Conservation (phyloP, 2,888 invertebrate genomes). For the Tetropium fuscum region DNA sequence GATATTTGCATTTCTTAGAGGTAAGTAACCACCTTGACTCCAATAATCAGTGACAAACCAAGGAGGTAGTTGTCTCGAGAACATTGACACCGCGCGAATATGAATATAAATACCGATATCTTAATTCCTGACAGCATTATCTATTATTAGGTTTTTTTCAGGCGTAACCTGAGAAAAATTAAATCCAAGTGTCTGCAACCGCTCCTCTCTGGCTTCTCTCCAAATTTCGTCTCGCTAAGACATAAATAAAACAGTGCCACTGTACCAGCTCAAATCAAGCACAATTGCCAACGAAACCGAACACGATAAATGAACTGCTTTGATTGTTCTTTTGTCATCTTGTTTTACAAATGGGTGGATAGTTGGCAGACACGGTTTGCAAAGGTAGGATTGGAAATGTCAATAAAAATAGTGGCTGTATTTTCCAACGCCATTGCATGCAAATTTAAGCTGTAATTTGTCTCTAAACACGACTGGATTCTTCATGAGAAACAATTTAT, state of each 20-base stretch:
- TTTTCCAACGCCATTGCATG: too few relatives aligned
- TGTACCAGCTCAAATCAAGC: slow-evolving; percentile 11
- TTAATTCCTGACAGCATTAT: slow-evolving; percentile 4
- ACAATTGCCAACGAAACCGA: slow-evolving; percentile 5
- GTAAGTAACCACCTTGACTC: neutral
- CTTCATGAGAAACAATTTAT: too few relatives aligned
- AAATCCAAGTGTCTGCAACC: slow-evolving; percentile 45
- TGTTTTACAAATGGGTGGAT: neutral
- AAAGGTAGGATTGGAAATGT: too few relatives aligned
- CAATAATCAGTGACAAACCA: neutral
- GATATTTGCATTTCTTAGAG: neutral
- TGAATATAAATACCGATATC: slow-evolving; percentile 18
- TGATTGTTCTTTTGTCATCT: neutral
- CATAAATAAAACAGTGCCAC: slow-evolving; percentile 47
- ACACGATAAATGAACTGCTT: neutral
- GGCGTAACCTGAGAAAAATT: slow-evolving; percentile 41
- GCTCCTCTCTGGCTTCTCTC: slow-evolving; percentile 48
- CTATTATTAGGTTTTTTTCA: slow-evolving; percentile 50
- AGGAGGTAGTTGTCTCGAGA: neutral
- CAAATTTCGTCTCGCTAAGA: slow-evolving; percentile 43
- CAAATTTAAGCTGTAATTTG: too few relatives aligned
- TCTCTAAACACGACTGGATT: too few relatives aligned
- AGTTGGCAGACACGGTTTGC: neutral
- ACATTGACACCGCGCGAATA: slow-evolving; percentile 16
- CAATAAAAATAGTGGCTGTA: too few relatives aligned